Conservation (phyloP, 2,888 invertebrate genomes). For the Lissocephala sabroskyi region DNA sequence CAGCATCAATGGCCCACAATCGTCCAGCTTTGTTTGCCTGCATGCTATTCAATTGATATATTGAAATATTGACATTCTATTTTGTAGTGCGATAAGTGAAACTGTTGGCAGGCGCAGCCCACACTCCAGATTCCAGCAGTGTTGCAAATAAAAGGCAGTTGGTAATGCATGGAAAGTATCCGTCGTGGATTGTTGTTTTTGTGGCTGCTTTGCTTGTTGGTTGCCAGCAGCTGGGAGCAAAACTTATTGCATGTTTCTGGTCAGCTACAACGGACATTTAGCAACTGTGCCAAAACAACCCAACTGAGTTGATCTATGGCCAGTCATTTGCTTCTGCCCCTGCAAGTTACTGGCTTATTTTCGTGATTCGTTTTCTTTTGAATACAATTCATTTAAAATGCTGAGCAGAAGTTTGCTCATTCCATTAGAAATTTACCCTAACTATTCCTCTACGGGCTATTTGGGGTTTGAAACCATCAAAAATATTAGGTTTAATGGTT, state of each 20-base stretch:
- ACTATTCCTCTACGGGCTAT: too few species aligned
- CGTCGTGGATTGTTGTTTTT: constrained; percentile 14
- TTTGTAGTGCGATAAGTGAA: constrained; percentile 19
- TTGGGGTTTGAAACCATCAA: too few species aligned
- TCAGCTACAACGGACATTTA: not conserved
- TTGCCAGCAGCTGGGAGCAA: constrained; percentile 2
- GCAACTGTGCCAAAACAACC: not conserved
- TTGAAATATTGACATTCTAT: constrained; percentile 23
- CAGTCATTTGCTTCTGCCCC: not conserved
- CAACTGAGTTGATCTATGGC: constrained; percentile 1
- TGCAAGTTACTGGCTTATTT: not conserved
- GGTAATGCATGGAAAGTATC: constrained; percentile 15
- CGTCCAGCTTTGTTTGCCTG: not conserved
- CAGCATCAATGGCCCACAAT: too few species aligned
- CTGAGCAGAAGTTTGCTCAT: not conserved
- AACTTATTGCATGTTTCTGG: constrained; percentile 9
- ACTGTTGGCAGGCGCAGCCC: constrained; percentile 18
- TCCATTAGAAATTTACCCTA: not conserved
- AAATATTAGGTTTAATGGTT: too few species aligned
- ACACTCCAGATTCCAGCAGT: constrained; percentile 2
- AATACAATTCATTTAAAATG: too few species aligned
- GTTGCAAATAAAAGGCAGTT: constrained; percentile 28
- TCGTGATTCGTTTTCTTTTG: not conserved
- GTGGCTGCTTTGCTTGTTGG: constrained; percentile 3
- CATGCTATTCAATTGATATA: constrained; percentile 8